Conservation (phyloP, 2,888 invertebrate species). For the Ochropleura leucogaster region DNA sequence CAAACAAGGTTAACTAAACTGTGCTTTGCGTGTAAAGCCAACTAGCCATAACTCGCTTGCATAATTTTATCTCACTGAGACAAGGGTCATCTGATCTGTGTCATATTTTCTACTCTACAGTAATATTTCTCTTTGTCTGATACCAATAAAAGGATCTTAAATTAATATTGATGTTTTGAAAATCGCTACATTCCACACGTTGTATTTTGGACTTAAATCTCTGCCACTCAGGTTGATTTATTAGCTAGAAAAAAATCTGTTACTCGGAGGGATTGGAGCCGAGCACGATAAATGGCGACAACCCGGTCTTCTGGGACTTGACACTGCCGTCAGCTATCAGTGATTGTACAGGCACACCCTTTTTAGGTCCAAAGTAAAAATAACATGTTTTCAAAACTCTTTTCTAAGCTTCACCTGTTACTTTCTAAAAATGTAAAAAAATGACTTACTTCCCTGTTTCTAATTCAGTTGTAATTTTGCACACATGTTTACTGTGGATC, state of each 20-base stretch:
- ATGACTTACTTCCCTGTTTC: too few species aligned
- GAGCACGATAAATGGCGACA: constrained; percentile 37
- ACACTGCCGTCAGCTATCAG: not conserved
- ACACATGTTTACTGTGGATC: too few species aligned
- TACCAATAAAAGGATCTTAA: not conserved
- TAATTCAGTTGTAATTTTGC: too few species aligned
- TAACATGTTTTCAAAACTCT: too few species aligned
- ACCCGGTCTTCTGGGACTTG: constrained; percentile 15
- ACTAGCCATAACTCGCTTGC: not conserved
- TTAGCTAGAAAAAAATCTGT: constrained; percentile 45
- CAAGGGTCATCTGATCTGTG: not conserved
- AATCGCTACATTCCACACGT: not conserved
- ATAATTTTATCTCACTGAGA: not conserved
- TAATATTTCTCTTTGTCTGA: not conserved
- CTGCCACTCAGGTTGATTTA: constrained; percentile 45
- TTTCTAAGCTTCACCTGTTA: too few species aligned
- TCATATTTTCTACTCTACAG: not conserved
- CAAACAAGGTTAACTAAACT: not conserved
- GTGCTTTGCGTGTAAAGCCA: not conserved
- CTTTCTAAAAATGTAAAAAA: too few species aligned
- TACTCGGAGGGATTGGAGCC: constrained; percentile 20
- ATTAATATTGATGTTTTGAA: constrained; percentile 5
- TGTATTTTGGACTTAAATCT: constrained; percentile 6
- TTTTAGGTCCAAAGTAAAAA: not conserved
- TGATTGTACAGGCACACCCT: not conserved